phyloP scores from a whole-genome alignment of 2,797 vertebrate species.

The Cryptoblepharus egeriae region DNA sequence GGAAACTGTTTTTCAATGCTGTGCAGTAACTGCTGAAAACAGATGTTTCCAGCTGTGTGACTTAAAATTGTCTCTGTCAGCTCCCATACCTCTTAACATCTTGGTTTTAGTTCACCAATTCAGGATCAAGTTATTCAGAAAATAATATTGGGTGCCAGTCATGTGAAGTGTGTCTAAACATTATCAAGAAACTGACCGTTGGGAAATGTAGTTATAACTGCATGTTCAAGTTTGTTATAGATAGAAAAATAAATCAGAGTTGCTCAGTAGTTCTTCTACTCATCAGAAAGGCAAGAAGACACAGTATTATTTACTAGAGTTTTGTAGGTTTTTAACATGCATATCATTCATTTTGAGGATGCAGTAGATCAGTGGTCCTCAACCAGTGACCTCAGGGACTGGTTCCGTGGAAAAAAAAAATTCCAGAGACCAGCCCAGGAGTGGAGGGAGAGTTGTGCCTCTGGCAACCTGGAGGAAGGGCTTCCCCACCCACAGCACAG shows the following conservation, averaged over 20 bases:
- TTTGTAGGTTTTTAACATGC: too few species aligned
- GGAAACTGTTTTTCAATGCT: not conserved
- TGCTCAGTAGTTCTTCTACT: not conserved
- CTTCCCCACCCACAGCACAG: too few species aligned
- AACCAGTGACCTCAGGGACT: too few species aligned
- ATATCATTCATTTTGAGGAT: not conserved
- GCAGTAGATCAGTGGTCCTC: too few species aligned
- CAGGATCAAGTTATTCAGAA: conserved; percentile 46
- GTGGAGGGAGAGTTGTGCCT: too few species aligned
- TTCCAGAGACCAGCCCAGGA: too few species aligned
- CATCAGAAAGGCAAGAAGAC: not conserved
- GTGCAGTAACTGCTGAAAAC: conserved; percentile 40
- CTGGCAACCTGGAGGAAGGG: too few species aligned
- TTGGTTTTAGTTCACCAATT: conserved; percentile 38
- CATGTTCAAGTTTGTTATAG: not conserved
- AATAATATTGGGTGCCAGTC: conserved; percentile 57
- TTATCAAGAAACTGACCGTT: conserved; percentile 41
- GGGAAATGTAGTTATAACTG: not conserved
- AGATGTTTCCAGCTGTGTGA: conserved; percentile 66
- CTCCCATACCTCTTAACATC: conserved; percentile 49
- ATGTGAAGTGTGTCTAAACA: conserved; percentile 52
- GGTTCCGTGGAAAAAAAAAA: too few species aligned
- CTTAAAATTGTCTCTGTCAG: not conserved
- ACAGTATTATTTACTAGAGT: too few species aligned
- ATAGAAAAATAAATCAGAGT: not conserved